A percentile compares a stretch with the other conserved stretches of the same genome.
These are phyloP conservation scores for Morus bassanus DNA, from an alignment of 2,797 vertebrate species.

Conservation along the genomic window DNA sequence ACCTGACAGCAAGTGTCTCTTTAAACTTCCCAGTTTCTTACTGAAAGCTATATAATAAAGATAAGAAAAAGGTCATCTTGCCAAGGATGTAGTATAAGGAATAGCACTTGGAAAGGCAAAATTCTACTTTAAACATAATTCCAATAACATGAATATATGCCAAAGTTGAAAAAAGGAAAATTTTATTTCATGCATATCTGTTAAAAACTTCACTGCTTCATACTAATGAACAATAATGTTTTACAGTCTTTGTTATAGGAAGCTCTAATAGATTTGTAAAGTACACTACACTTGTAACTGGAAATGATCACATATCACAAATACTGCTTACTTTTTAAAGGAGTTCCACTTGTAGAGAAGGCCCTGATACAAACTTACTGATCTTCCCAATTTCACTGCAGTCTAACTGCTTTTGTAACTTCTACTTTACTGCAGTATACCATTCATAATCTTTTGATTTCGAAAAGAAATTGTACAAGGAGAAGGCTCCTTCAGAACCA, in stretches of 20 bases:
- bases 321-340: neutral
- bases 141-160: neutral
- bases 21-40: neutral
- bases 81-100: neutral
- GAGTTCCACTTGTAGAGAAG: neutral
- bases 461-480: neutral
- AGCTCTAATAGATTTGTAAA: slow-evolving; percentile 11
- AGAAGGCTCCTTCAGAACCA: neutral
- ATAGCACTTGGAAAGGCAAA: neutral
- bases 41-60: slow-evolving; percentile 55
- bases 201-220: slow-evolving; percentile 8
- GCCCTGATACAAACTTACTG: neutral
- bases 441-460: neutral
- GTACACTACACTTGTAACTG: neutral
- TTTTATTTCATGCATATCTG: neutral
- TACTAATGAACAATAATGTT: slow-evolving; percentile 10
- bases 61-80: slow-evolving; percentile 36
- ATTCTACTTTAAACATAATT: neutral
- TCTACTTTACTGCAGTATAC: neutral
- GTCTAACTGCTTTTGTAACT: neutral
- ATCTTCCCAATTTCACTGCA: neutral
- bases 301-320: slow-evolving; percentile 18
- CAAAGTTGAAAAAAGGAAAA: neutral
- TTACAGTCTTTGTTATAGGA: slow-evolving; percentile 13
- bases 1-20: neutral